Evolutionary conservation across 2,113 vertebrate genomes (phyloP), one percentile per base, ranked within the genome.

Genomic region (Fregetta grallaria): DNA sequence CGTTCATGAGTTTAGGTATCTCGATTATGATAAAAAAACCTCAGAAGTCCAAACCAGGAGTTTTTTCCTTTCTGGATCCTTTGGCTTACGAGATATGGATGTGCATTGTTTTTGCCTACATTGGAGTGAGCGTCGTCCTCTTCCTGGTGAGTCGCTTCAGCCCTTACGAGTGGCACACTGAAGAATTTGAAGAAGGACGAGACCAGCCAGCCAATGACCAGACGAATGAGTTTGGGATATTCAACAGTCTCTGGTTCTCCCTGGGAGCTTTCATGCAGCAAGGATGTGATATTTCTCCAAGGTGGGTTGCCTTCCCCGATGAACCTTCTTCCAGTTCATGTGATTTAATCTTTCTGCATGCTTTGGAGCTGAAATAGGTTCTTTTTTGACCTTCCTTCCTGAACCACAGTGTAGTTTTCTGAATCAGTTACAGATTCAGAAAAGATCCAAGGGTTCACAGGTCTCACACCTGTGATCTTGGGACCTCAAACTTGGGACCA

Each of bases 1-100:
- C 99, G 1, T 99, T 99, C 97, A 99, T 99, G 99, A 99, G 99
- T 53, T 96, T 99, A 95, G 99, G 99, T 22, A 99, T 99, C 91
- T 99, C 99, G 94, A 99, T 99, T 94, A 99, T 99, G 99, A 99
- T 99, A 94, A 99, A 99, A 98, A 99, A 99, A 94, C 99, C 99
- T 53, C 99, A 99, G 81, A 99, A 99, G 97, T 99, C 99, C 96
- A 99, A 99, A 94, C 99, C 99, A 0, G 99, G 99, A 14, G 99
- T 99, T 47, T 99, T 99, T 96, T 99, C 99, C 56, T 99, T 99
- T 97, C 98, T 99, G 95, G 99, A 99, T 97, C 99, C 99, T 7
- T 97, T 99, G 98, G 99, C 99, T 50, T 99, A 99, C 1, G 99
- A 99, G 97, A 99, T 99, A 94, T 99, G 99, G 99, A 99, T 99